Base-by-base conservation (phyloP, 1,140 invertebrate species). In the Melanaphis sacchari region DNA sequence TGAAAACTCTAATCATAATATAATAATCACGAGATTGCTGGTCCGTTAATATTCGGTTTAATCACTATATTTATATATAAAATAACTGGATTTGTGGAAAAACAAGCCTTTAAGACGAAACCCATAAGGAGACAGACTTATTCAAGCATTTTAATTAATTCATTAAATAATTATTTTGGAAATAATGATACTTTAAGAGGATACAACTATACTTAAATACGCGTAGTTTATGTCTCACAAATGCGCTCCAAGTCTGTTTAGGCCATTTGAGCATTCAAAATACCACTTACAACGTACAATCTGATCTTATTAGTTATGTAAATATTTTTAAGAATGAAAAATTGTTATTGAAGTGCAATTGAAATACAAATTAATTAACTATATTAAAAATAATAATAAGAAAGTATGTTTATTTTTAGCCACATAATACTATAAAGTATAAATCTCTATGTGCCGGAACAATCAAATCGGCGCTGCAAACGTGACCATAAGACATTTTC, bases 131-230 rank as follows among this genome's bases (percentile, higher is more conserved):
- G 46, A 54, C 8, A 52, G 46, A 49, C 8, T 76, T n/a, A 38
- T 90, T 90, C 46, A 26, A 90, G 88, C 88, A 49, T 90, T 54
- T 8, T 8, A 54, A 43, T 43, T 85, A 85, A 85, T 85, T 85
- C 6, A 41, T 85, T 43, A 85, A 41, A 38, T 85, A 85, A 85
- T 85, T 85, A 85, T 85, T 85, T 85, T 38, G 0, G 26, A 84
- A 40, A 41, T n/a, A 66, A 66, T 66, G 31, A 66, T 66, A 26
- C 31, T 66, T 76, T n/a, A 4, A 76, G 15, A n/a, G 59, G 31
- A 76, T 36, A 18, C 31, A 36, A 21, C n/a, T n/a, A n/a, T 9
- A n/a, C 11, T 21, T 15, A 36, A 76, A 76, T n/a, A 1, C 15
- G n/a, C 15, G n/a, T 76, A 18, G 59, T n/a, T 15, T 36, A 76